Conservation (phyloP, 2,888 invertebrate genomes). For the Tortricodes alternella region DNA sequence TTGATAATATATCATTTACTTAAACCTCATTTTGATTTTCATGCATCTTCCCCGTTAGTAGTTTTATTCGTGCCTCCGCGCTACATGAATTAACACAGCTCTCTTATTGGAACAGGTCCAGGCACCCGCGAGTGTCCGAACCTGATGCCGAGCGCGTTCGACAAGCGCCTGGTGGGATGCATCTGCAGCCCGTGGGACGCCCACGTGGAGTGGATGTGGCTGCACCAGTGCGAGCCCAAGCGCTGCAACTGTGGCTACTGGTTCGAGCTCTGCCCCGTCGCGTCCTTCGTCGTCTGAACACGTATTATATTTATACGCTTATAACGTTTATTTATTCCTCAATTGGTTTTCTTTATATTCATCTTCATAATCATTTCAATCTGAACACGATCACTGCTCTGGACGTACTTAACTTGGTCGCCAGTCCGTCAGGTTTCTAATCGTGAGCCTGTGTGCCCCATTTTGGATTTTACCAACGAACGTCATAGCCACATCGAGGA, state of each 20-base stretch:
- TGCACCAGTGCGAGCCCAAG: constrained; percentile 64
- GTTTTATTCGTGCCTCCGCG: too few species aligned
- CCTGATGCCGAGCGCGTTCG: constrained; percentile 86
- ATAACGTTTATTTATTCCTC: background rate
- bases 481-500: too few species aligned
- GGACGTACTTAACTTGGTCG: too few species aligned
- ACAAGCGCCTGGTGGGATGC: constrained; percentile 87
- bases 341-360: background rate
- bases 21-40: too few species aligned
- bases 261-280: constrained; percentile 71
- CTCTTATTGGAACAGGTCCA: constrained; percentile 72
- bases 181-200: constrained; percentile 84
- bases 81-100: too few species aligned
- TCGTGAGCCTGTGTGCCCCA: too few species aligned
- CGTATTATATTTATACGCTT: background rate
- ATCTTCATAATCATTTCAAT: too few species aligned
- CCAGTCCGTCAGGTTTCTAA: too few species aligned
- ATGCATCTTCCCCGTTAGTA: too few species aligned
- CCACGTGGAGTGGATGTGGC: constrained; percentile 67
- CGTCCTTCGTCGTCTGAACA: constrained; percentile 44
- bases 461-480: too few species aligned
- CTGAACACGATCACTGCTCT: too few species aligned
- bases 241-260: constrained; percentile 74
- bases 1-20: too few species aligned
- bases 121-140: constrained; percentile 88